phyloP scores from a whole-genome alignment of 1,140 invertebrate species.

The fruit fly (Drosophila melanogaster) region Release_6_plus_ISO1_MT NT_037436.4:6112501-6113000 shows the following conservation, averaged over 20 bases:
- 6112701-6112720: not conserved
- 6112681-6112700: too few species aligned
- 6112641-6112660: too few species aligned
- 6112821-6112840: constrained; percentile 36
- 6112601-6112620: too few species aligned
- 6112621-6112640: too few species aligned
- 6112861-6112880: constrained; percentile 36
- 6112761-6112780: not conserved
- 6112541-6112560: too few species aligned
- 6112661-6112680: too few species aligned
- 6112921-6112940: constrained; percentile 44
- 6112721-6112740: not conserved
- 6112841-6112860: constrained; percentile 54
- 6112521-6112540: too few species aligned
- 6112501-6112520: too few species aligned
- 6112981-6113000: constrained; percentile 7
- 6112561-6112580: too few species aligned
- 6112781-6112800: not conserved
- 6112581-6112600: too few species aligned
- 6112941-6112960: constrained; percentile 51
- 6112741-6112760: not conserved
- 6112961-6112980: constrained; percentile 54
- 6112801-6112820: not conserved
- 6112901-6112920: constrained; percentile 52
- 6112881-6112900: constrained; percentile 32